Evolutionary conservation across 2,888 invertebrate species (phyloP).

Genomic region (Ommatoiulus sabulosus): DNA sequence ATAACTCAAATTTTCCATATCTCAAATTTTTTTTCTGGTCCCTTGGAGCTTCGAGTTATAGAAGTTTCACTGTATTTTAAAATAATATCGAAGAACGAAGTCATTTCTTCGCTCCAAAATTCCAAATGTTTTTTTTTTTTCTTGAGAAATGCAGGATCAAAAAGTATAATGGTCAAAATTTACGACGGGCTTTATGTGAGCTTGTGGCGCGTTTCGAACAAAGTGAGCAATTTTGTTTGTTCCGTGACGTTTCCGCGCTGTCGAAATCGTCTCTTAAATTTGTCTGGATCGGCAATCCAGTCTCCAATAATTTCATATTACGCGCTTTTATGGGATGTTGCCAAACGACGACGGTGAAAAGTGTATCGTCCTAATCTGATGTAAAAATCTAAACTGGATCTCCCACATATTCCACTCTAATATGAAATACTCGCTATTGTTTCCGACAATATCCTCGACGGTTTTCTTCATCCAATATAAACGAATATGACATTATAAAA

Average conservation of each 20-base stretch:
- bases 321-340: slow-evolving; percentile 17
- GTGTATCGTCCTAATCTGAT: slow-evolving; percentile 40
- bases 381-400: slow-evolving; percentile 32
- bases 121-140: not conserved
- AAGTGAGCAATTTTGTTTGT: slow-evolving; percentile 36
- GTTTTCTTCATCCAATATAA: slow-evolving; percentile 43
- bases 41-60: too few species aligned
- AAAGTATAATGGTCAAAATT: slow-evolving; percentile 22
- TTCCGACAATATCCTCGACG: slow-evolving; percentile 10
- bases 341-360: slow-evolving; percentile 26
- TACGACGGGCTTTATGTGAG: not conserved
- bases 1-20: too few species aligned
- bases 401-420: slow-evolving; percentile 40
- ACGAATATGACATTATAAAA: slow-evolving; percentile 43
- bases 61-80: too few species aligned
- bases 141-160: not conserved
- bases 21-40: too few species aligned
- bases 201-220: not conserved
- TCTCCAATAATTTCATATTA: slow-evolving; percentile 40
- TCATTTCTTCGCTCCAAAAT: not conserved
- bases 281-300: slow-evolving; percentile 30
- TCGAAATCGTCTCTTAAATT: slow-evolving; percentile 18
- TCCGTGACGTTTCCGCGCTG: not conserved
- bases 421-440: slow-evolving; percentile 40
- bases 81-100: not conserved